phyloP scores from a whole-genome alignment of 2,797 vertebrate genomes.

The Tarsius wallacei region DNA sequence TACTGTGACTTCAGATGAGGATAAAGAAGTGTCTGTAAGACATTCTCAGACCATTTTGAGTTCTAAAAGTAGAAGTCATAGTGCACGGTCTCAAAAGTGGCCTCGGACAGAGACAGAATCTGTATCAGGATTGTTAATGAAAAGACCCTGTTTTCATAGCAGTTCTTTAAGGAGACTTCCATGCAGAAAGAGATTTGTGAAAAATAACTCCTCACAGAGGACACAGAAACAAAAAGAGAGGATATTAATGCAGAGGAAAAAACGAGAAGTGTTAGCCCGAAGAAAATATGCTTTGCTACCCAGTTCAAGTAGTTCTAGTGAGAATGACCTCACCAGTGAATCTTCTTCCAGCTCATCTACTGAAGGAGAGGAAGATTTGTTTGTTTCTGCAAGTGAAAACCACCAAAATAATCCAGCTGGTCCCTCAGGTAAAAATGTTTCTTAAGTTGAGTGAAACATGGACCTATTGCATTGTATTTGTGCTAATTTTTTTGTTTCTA shows the following conservation, averaged over 20 bases:
- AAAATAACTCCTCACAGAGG: conserved; percentile 94
- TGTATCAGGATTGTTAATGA: conserved; percentile 94
- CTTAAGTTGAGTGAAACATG: conserved; percentile 27
- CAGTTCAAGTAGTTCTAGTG: conserved; percentile 98
- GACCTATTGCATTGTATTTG: not conserved
- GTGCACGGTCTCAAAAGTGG: conserved; percentile 96
- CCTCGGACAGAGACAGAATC: conserved; percentile 95
- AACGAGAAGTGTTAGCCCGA: conserved; percentile 96
- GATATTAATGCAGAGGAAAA: conserved; percentile 97
- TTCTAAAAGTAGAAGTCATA: conserved; percentile 93
- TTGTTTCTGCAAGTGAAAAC: conserved; percentile 96
- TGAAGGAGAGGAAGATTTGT: conserved; percentile 97
- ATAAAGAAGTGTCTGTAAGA: conserved; percentile 91
- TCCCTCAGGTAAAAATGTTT: conserved; percentile 94
- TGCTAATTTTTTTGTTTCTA: not conserved
- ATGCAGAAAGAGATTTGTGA: conserved; percentile 97
- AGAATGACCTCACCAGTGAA: conserved; percentile 96
- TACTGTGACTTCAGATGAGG: conserved; percentile 98
- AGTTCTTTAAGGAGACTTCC: conserved; percentile 92
- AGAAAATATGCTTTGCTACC: conserved; percentile 97
- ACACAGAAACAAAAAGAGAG: conserved; percentile 98
- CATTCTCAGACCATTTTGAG: conserved; percentile 91
- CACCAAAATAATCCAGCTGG: conserved; percentile 95
- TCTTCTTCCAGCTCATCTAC: conserved; percentile 97
- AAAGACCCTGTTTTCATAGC: conserved; percentile 96